A percentile compares a stretch with the other conserved stretches of the same genome.
These are phyloP conservation scores for Borostomias antarcticus DNA, from an alignment of 2,797 vertebrate species.

Conservation along the genomic window DNA sequence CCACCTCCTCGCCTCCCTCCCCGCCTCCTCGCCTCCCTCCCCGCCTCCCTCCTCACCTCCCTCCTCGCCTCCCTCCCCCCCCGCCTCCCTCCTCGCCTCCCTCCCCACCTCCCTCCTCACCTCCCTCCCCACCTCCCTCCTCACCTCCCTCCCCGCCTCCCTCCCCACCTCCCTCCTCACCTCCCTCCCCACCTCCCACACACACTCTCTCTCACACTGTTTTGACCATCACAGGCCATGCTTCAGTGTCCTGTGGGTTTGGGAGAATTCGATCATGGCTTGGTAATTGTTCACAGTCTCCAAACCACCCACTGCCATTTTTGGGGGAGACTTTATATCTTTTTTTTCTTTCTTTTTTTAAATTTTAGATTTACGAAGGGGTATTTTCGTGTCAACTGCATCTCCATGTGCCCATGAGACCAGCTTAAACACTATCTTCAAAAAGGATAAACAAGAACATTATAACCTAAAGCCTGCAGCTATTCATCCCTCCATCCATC, in stretches of 20 bases:
- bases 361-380: slow-evolving; percentile 72
- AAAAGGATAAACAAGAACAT: slow-evolving; percentile 49
- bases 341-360: slow-evolving; percentile 62
- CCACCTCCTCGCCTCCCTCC: slow-evolving; percentile 13
- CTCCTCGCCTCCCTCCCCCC: background rate
- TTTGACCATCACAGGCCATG: slow-evolving; percentile 60
- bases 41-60: background rate
- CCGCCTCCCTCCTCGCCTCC: background rate
- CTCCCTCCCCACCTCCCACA: background rate
- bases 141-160: background rate
- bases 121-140: background rate
- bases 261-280: slow-evolving; percentile 68
- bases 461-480: slow-evolving; percentile 56
- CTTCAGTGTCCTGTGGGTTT: slow-evolving; percentile 65
- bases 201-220: slow-evolving; percentile 25
- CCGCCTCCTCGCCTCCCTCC: background rate
- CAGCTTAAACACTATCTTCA: slow-evolving; percentile 48
- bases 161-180: background rate
- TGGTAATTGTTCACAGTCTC: slow-evolving; percentile 69
- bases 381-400: slow-evolving; percentile 59
- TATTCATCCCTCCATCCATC: slow-evolving; percentile 45
- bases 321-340: slow-evolving; percentile 16
- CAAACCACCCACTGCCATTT: slow-evolving; percentile 56
- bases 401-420: slow-evolving; percentile 51
- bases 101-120: background rate